Evolutionary conservation across 2,888 invertebrate species (phyloP).

Genomic region (Oligia strigilis): DNA sequence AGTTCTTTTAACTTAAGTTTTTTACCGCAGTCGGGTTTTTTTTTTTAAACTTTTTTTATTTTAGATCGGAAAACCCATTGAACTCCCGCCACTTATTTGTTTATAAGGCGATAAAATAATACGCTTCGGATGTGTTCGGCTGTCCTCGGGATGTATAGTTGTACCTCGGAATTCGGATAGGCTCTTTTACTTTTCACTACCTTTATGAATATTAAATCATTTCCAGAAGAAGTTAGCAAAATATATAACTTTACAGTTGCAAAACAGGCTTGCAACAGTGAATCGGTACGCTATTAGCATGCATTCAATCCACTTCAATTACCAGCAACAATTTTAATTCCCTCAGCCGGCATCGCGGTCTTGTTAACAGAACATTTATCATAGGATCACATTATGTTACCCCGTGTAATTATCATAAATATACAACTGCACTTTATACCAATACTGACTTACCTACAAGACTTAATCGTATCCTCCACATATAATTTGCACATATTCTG

Average conservation of each 20-base stretch:
- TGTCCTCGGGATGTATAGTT: background rate
- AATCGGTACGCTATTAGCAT: slow-evolving; percentile 24
- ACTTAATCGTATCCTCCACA: slow-evolving; percentile 48
- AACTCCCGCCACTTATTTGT: too few relatives aligned
- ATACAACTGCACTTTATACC: slow-evolving; percentile 50
- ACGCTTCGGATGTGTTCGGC: too few relatives aligned
- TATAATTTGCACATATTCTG: slow-evolving; percentile 53
- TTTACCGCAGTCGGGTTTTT: too few relatives aligned
- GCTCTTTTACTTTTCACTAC: background rate
- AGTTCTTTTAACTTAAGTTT: too few relatives aligned
- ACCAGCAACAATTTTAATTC: slow-evolving; percentile 50
- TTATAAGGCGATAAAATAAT: too few relatives aligned
- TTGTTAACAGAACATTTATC: slow-evolving; percentile 65
- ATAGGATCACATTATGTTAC: slow-evolving; percentile 47
- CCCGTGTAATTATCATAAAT: slow-evolving; percentile 57
- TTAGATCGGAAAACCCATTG: too few relatives aligned
- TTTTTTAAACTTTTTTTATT: too few relatives aligned
- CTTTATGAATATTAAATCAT: background rate
- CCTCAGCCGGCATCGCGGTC: slow-evolving; percentile 29
- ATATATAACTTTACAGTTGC: background rate
- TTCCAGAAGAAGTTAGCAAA: background rate
- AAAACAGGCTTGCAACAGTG: background rate
- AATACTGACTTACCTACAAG: slow-evolving; percentile 30
- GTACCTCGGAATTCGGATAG: too few relatives aligned
- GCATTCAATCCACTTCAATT: slow-evolving; percentile 45